Base-by-base conservation (phyloP, 2,888 invertebrate species). In the Sphinx pinastri region DNA sequence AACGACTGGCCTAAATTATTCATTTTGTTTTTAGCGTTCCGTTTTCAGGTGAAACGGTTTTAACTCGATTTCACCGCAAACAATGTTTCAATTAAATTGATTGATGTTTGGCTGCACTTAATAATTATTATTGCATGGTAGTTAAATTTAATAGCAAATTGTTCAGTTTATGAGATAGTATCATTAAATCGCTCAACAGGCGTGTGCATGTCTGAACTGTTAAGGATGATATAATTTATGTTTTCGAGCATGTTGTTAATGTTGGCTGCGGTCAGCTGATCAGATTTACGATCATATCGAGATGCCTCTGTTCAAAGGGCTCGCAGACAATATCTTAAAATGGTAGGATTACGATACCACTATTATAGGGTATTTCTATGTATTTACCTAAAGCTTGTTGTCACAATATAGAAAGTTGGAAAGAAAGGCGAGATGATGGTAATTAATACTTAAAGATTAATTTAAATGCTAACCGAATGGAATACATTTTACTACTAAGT, bases 1-100 rank as follows among this genome's bases (percentile, higher is more conserved):
- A 84, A 84, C 81, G 81, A 80, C 77, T 77, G 72, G 77, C 78
- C 77, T 82, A 84, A 87, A 85, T 86, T 83, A 86, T 87, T 86
- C 85, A 85, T 86, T 84, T 85, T 83, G 81, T 83, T 81, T 83
- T 81, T 79, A 79, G 80, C 77, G 76, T 79, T 77, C 74, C 73
- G 74, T 76, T 78, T 76, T 76, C 75, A 77, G 75, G 79, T 76
- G 55, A 76, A 73, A 74, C 71, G 76, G 72, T 76, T 76, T 76
- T 73, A 75, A 79, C 71, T 76, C 72, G 70, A 75, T 72, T 72
- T 75, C 47, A 63, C 70, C 63, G 75, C 75, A 76, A 79, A 79
- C 75, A 77, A 72, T 75, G 71, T 76, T 79, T 78, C 77, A 74
- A 78, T 78, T 78, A 78, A 74, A 77, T 75, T 76, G 75, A 77